Evolutionary conservation across 2,113 vertebrate genomes (phyloP).

Genomic region (Myrmophylax atrothorax): DNA sequence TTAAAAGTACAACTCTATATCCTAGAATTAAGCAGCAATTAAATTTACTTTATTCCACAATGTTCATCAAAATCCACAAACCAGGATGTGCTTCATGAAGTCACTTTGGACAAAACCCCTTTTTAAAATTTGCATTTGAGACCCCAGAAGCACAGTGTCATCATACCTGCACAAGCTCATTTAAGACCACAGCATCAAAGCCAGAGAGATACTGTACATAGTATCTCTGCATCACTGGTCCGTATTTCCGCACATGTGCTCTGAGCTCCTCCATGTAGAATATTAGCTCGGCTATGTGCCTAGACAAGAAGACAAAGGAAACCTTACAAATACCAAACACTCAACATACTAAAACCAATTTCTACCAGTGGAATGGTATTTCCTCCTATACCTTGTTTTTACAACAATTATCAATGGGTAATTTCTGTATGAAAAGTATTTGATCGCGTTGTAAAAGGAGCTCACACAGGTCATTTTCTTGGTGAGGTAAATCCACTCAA

Average conservation of each 20-base stretch:
- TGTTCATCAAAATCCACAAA: background rate
- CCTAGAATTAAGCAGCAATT: background rate
- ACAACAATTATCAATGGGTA: background rate
- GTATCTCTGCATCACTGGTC: constrained; percentile 97
- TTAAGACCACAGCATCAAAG: constrained; percentile 97
- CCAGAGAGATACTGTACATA: constrained; percentile 98
- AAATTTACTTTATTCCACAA: background rate
- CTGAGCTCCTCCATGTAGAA: constrained; percentile 99
- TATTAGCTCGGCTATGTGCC: constrained; percentile 96
- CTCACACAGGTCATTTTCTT: background rate
- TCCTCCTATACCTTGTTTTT: background rate
- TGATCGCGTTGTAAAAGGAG: background rate
- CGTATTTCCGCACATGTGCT: constrained; percentile 94
- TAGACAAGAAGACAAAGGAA: constrained; percentile 39
- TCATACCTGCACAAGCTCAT: constrained; percentile 96
- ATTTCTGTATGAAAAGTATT: background rate
- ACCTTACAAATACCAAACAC: background rate
- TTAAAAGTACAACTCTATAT: background rate
- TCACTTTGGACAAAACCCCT: background rate
- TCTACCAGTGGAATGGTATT: background rate
- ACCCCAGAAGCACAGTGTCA: background rate
- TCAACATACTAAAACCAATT: background rate
- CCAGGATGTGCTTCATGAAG: background rate
- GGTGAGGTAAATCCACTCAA: background rate
- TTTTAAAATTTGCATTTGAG: background rate